Base-by-base conservation (phyloP, 1,140 invertebrate species). In the Paralvinella palmiformis region DNA sequence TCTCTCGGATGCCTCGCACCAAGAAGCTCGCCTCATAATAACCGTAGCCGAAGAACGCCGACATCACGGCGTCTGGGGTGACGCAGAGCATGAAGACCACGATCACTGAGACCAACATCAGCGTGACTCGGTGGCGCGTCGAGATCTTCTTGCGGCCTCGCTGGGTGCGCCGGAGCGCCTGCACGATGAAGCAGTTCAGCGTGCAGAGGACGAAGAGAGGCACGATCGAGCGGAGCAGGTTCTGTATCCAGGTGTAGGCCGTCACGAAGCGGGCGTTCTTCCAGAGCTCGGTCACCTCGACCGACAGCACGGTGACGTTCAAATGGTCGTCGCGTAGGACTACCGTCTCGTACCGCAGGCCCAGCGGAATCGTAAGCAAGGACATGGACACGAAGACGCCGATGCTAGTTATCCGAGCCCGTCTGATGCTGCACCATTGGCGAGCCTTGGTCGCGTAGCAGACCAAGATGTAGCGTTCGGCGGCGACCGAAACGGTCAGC, bases 401-500 rank as follows among this genome's bases (percentile, higher is more conserved):
- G 5, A 65, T 37, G 56, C 69, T 69, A 5, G 70, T 69, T 2
- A 69, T 36, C 3, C 69, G 69, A 1, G 76, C 74, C 10, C 71
- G 44, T 1, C 57, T 27, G 15, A 71, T 57, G 0, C 92, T 96
- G 81, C 94, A 97, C 31, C 94, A 83, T 0, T 89, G 89, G 59
- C 90, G 84, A 0, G 92, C 92, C 62, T 86, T 85, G 4, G 96
- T 83, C 0, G 93, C 92, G 78, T 94, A 91, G 76, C 94, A 96
- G 0, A 98, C 94, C 1, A 94, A 92, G 41, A 97, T 89, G 81
- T 93, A 98, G 52, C 95, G 84, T 79, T 98, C 95, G 65, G 95
- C 84, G 0, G 95, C 96, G n/a, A 98, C 94, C 1, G 91, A 91
- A 44, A 97, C 85, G 0, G 94, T 97, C 69, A 96, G 84, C 83